Base-by-base conservation (phyloP, 2,797 vertebrate genomes). In the Helarctos malayanus region DNA sequence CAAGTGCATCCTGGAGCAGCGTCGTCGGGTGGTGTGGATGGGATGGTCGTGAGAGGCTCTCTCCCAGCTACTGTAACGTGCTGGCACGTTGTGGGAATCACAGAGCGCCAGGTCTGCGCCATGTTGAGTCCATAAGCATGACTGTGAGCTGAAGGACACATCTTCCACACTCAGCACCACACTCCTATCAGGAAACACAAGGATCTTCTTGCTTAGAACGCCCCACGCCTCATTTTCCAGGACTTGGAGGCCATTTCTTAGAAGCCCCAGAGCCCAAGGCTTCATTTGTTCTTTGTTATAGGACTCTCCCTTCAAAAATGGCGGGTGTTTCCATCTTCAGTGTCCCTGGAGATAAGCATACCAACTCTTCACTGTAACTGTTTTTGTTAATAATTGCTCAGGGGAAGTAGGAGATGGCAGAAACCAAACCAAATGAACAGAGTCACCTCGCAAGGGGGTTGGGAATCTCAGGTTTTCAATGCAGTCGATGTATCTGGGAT, bases 241-340 rank as follows among this genome's bases (percentile, higher is more conserved):
- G 47, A 5, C 35, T 54, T 27, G 12, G 75, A 56, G 71, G 63
- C 25, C 41, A 54, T 35, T 87, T 76, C 15, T 73, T 29, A 1
- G 32, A 75, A 85, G 71, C 54, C 3, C 4, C 4, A 6, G 52
- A 15, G 14, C 10, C 38, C 5, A 41, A 38, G 32, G 4, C 45
- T 73, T 73, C 18, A 56, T 61, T 84, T 47, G n/a, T 71, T 92
- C 71, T 89, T 23, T 41, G 5, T 59, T 52, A 59, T 19, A 23
- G 7, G 38, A 69, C 75, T 89, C 81, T 92, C 15, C 68, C 49
- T 95, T 92, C 11, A 81, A 76, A 80, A 89, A 25, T 65, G 25
- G n/a, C 1, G 3, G 38, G 49, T 54, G 52, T 84, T 92, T 89
- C 63, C 23, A 68, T 14, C 73, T 89, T 79, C 27, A 12, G 27